Conservation (phyloP, 2,888 invertebrate species). For the Pterostichus niger region DNA sequence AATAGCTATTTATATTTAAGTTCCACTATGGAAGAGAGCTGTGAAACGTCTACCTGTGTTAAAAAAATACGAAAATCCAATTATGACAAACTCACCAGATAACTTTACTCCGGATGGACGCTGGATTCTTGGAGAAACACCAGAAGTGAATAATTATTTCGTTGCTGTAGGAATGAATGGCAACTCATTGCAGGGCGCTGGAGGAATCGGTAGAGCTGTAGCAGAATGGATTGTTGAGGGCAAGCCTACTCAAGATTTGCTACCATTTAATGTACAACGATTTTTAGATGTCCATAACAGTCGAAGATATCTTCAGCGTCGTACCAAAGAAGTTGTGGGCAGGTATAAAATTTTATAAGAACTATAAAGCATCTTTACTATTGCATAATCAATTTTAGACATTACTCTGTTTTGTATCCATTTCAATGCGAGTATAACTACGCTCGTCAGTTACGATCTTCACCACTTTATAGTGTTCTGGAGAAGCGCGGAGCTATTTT, state of each 20-base stretch:
- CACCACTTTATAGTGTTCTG: constrained; percentile 84
- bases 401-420: constrained; percentile 80
- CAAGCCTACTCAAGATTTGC: constrained; percentile 81
- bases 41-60: constrained; percentile 80
- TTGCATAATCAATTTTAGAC: constrained; percentile 72
- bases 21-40: constrained; percentile 79
- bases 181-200: constrained; percentile 84
- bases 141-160: constrained; percentile 85
- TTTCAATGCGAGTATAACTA: constrained; percentile 82
- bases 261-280: constrained; percentile 83
- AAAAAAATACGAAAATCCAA: constrained; percentile 77
- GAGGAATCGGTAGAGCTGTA: constrained; percentile 84
- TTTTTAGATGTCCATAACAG: constrained; percentile 85
- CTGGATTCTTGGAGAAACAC: constrained; percentile 84
- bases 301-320: constrained; percentile 80
- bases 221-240: constrained; percentile 86
- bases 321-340: constrained; percentile 84
- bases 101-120: constrained; percentile 86
- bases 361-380: neutral
- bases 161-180: constrained; percentile 88
- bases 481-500: constrained; percentile 84
- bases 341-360: constrained; percentile 72
- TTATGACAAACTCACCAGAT: constrained; percentile 83
- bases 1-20: constrained; percentile 71
- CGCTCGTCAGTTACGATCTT: constrained; percentile 82